Conservation (phyloP, 2,888 invertebrate genomes). For the Clunio marinus region DNA sequence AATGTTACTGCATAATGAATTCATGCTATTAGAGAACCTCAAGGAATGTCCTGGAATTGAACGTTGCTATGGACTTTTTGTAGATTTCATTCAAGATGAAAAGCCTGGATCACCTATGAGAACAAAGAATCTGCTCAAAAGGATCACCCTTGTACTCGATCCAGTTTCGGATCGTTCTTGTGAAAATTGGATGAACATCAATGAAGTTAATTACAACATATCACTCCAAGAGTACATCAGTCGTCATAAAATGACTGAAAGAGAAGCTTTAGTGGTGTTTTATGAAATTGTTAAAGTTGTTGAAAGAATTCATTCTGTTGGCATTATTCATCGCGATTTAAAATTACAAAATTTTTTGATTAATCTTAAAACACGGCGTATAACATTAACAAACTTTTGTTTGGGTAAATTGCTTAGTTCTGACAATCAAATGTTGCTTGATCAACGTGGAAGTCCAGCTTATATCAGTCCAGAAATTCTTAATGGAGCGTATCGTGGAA, state of each 20-base stretch:
- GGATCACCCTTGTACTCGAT: conserved; percentile 68
- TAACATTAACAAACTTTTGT: conserved; percentile 67
- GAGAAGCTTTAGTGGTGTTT: conserved; percentile 68
- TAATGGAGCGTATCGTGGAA: conserved; percentile 71
- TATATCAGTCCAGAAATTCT: conserved; percentile 78
- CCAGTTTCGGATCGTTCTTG: conserved; percentile 61
- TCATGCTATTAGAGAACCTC: conserved; percentile 64
- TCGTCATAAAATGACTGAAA: conserved; percentile 69
- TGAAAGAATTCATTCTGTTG: conserved; percentile 66
- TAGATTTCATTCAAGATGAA: conserved; percentile 64
- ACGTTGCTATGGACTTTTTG: conserved; percentile 69
- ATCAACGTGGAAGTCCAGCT: conserved; percentile 66
- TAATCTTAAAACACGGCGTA: conserved; percentile 61
- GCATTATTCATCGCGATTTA: conserved; percentile 68
- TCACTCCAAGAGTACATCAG: conserved; percentile 64
- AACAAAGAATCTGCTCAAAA: conserved; percentile 51
- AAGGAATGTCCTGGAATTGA: conserved; percentile 68
- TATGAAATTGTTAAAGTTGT: conserved; percentile 70
- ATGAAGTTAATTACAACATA: background rate
- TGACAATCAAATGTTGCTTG: conserved; percentile 57
- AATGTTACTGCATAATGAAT: conserved; percentile 73
- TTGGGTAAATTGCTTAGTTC: conserved; percentile 59
- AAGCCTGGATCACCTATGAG: conserved; percentile 51
- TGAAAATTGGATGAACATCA: conserved; percentile 52
- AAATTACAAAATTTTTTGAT: conserved; percentile 73